phyloP scores from a whole-genome alignment of 2,113 vertebrate species.

The Nothobranchius furzeri region DNA sequence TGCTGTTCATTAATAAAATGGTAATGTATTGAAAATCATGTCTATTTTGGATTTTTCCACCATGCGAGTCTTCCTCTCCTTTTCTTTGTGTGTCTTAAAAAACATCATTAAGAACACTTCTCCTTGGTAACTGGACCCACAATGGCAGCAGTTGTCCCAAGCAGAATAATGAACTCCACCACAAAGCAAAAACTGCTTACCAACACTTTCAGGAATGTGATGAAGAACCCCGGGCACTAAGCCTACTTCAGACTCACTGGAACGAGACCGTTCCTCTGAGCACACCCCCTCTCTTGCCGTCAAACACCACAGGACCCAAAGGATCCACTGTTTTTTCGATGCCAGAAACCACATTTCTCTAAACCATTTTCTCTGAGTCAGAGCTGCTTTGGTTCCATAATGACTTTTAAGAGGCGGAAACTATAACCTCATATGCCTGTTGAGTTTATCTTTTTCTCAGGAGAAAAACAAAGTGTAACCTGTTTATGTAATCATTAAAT shows the following conservation, averaged over 20 bases:
- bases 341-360: not conserved
- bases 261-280: not conserved
- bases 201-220: not conserved
- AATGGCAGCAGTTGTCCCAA: not conserved
- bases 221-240: not conserved
- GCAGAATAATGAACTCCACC: not conserved
- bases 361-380: not conserved
- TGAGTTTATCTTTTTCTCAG: no score
- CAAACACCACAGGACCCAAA: not conserved
- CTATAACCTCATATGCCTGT: no score
- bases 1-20: no score
- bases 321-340: not conserved
- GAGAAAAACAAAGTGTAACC: no score
- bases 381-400: not conserved
- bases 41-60: no score
- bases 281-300: not conserved
- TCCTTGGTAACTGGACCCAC: not conserved
- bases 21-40: no score
- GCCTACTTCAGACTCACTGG: not conserved
- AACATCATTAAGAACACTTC: not conserved
- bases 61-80: no score
- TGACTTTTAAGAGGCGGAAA: not conserved
- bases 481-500: no score
- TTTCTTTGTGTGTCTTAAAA: no score
- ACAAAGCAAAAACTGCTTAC: slow-evolving; percentile 2